Base-by-base conservation (phyloP, 2,888 invertebrate genomes). In the Tachina grossa region DNA sequence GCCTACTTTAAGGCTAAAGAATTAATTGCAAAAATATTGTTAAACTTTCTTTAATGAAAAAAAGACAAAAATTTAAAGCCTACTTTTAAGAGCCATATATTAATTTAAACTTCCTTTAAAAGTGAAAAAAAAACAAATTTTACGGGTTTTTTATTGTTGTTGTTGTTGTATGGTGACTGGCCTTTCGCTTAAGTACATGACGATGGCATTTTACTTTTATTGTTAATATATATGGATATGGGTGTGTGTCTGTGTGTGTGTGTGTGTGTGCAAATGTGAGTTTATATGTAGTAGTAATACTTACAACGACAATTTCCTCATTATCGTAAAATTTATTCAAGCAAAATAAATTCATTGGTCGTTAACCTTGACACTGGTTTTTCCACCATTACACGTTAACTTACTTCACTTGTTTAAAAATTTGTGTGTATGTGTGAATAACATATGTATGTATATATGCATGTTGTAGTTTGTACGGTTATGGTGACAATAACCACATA, bases 361-460 rank as follows among this genome's bases (percentile, higher is more conserved):
- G 92, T 93, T 93, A 93, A 93, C 93, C 93, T 93, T 93, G 93
- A 93, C 93, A 92, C 91, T 91, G 91, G 90, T 91, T 91, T 91
- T 88, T 90, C 90, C 88, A 83, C 83, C 83, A 77, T 88, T 87
- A 83, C 85, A 83, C 82, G 82, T 82, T 76, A 82, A 76, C 75
- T 76, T 76, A 76, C 80, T 87, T 43, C 74, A 82, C 69, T 75
- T 71, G 51, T 69, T 63, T 55, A 5, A 66, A 22, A 45, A 22
- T 61, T n/a, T 89, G 88, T 57, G n/a, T 51, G 63, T 68, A n/a
- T 65, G 31, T 71, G 43, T 65, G 68, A 3, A 51, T 10, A 89
- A 88, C 89, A 69, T 80, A 49, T 61, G 22, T 59, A 59, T 71
- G 55, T 80, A 49, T 61, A 22, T 65, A 61, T 71, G 55, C 10